These are phyloP conservation scores for Channa maculata DNA, from an alignment of 2,113 vertebrate genomes.

Conservation along the genomic window DNA sequence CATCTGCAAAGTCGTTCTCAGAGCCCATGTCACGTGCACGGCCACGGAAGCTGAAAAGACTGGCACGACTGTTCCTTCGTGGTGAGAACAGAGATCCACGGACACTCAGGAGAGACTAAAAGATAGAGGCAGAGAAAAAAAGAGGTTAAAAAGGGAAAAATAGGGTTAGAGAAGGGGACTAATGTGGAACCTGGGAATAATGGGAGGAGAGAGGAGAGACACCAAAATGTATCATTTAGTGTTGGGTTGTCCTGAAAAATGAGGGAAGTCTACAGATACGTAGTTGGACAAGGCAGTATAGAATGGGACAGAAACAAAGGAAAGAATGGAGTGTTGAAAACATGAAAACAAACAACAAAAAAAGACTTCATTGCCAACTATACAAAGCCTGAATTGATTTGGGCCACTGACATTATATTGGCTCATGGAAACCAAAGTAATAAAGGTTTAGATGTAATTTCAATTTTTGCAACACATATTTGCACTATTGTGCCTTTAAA, in stretches of 20 bases:
- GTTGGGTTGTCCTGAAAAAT: conserved; percentile 1
- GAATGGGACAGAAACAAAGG: background rate
- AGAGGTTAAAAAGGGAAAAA: background rate
- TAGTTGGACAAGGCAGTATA: background rate
- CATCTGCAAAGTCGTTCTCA: conserved; percentile 96
- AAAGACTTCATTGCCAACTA: background rate
- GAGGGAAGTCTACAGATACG: background rate
- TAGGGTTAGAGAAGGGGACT: background rate
- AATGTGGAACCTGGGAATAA: background rate
- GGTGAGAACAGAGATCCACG: conserved; percentile 93
- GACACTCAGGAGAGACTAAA: conserved; percentile 92
- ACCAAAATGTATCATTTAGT: background rate
- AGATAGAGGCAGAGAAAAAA: background rate
- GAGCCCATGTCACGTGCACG: conserved; percentile 91
- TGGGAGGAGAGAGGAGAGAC: background rate
- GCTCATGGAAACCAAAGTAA: too few relatives aligned
- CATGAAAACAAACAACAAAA: background rate
- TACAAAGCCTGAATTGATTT: background rate
- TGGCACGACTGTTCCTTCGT: conserved; percentile 90
- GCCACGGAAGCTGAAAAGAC: conserved; percentile 93
- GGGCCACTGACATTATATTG: background rate
- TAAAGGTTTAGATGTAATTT: too few relatives aligned
- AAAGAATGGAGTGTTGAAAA: too few relatives aligned
- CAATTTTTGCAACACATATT: too few relatives aligned
- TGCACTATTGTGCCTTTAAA: too few relatives aligned